Evolutionary conservation across 2,888 invertebrate genomes (phyloP).

Genomic region (Diarsia brunnea): DNA sequence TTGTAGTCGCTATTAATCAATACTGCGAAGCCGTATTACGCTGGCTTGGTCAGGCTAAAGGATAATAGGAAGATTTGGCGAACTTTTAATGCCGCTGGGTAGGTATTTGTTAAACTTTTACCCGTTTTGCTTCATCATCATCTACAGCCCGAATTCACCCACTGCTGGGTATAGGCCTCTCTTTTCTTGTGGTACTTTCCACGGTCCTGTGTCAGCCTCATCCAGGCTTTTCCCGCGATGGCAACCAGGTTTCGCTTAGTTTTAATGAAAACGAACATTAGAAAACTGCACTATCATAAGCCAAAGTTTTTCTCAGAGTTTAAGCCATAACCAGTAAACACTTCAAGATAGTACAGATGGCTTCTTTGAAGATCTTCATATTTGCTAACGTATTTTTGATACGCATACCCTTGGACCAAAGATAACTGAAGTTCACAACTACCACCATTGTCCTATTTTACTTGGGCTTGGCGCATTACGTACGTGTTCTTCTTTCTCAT

Average conservation of each 20-base stretch:
- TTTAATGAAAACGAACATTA: no score
- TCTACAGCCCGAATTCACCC: no score
- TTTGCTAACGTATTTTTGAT: not conserved
- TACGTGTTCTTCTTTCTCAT: not conserved
- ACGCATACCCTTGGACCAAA: not conserved
- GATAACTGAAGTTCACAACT: not conserved
- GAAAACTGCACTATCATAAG: not conserved
- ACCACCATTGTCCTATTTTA: not conserved
- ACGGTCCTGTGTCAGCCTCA: no score
- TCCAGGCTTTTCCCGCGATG: no score
- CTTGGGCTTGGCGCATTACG: not conserved
- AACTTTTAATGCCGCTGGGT: not conserved
- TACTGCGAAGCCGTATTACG: not conserved
- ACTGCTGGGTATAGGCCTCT: no score
- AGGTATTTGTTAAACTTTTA: not conserved
- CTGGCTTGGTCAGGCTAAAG: not conserved
- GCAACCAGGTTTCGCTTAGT: no score
- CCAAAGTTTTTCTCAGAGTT: not conserved
- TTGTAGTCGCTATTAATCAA: conserved; percentile 28
- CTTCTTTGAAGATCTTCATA: not conserved
- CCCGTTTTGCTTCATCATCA: no score
- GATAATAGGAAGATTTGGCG: not conserved
- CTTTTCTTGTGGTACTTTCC: no score
- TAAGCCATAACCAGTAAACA: not conserved
- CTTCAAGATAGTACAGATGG: not conserved